Evolutionary conservation across 2,797 vertebrate species (phyloP), one percentile per base, ranked within the genome.

Genomic region (Sebastes vulpes): DNA sequence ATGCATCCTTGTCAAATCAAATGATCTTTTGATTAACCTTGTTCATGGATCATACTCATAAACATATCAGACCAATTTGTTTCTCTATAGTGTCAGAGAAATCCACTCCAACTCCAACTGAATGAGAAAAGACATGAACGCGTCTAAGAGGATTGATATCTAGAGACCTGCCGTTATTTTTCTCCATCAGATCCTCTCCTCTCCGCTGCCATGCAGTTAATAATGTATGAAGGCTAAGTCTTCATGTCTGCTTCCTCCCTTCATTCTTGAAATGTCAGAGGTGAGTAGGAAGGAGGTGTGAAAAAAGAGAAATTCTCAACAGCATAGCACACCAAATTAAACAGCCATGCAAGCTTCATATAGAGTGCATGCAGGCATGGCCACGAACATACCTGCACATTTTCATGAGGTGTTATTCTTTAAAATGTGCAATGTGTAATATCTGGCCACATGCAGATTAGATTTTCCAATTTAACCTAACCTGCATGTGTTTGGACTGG

Each of bases 191-290:
- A 32, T 46, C 26, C 23, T 67, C 70, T 83, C 84, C n/a, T 70
- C 79, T 71, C 57, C 2, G 11, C 88, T 42, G 65, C 89, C 64
- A 18, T 81, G 67, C 35, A 56, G 21, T 94, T 89, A 93, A 93
- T 94, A 92, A 95, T 93, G 83, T 65, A 94, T 92, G 86, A 94
- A 84, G 82, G 77, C 53, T 83, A 79, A 87, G 77, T 91, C 83
- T 85, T 81, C 60, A 42, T 78, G 67, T 89, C 75, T 86, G 73
- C 91, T 89, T 86, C 77, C 81, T 77, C 80, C 83, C 64, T 65
- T 84, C 80, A 77, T 77, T 80, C 88, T 86, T 80, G 67, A 94
- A 92, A 94, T 93, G 92, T 92, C 91, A 94, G 82, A 75, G 88
- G 83, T 93, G 83, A 87, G 65, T 50, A 58, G 77, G 53, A 82